These are phyloP conservation scores for Rhopalosiphum nymphaeae DNA, from an alignment of 2,888 invertebrate species.

Conservation along the genomic window DNA sequence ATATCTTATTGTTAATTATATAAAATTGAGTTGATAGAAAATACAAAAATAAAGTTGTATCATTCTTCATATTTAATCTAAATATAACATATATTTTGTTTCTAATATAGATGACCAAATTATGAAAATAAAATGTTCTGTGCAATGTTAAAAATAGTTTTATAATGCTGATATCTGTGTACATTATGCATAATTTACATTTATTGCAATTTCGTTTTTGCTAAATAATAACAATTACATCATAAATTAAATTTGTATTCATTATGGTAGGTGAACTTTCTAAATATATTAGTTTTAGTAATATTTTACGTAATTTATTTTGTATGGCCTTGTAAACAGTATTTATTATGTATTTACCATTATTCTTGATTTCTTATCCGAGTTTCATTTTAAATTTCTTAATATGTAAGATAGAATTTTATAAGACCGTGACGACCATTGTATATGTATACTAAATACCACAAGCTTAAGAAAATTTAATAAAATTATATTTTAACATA, in stretches of 20 bases:
- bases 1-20: neutral
- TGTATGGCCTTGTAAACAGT: slow-evolving; percentile 37
- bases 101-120: neutral
- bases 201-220: neutral
- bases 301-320: slow-evolving; percentile 27
- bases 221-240: slow-evolving; percentile 12
- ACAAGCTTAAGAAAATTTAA: neutral
- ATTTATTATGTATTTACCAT: neutral
- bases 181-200: neutral
- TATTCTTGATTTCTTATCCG: slow-evolving; percentile 12
- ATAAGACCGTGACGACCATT: neutral
- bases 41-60: neutral
- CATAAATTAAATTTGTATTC: slow-evolving; percentile 49
- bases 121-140: neutral
- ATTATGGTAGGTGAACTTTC: slow-evolving; percentile 33
- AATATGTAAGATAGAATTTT: neutral
- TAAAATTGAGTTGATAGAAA: neutral
- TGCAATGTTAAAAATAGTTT: neutral
- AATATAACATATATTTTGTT: neutral
- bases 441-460: neutral
- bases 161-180: neutral
- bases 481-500: neutral
- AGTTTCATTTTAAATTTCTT: neutral
- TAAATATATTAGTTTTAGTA: slow-evolving; percentile 24
- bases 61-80: neutral